Conservation (phyloP, 2,797 vertebrate genomes). For the Melanotaenia nigrans region DNA sequence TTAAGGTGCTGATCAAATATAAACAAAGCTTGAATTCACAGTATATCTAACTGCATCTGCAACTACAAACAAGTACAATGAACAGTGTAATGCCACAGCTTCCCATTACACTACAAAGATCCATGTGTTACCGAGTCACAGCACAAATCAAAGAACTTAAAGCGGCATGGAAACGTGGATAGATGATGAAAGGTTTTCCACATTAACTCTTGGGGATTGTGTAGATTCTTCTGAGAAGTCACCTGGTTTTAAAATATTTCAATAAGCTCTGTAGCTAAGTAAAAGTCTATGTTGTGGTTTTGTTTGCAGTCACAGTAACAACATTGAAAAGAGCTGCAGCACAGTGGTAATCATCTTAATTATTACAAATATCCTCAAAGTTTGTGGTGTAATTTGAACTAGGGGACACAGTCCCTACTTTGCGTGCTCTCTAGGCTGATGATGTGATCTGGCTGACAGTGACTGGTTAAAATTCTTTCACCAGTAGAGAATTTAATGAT, state of each 20-base stretch:
- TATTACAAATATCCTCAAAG: too few relatives aligned
- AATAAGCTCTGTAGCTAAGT: not conserved
- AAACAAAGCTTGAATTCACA: not conserved
- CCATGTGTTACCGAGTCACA: not conserved
- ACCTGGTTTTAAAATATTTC: not conserved
- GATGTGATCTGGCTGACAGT: too few relatives aligned
- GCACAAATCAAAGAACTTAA: not conserved
- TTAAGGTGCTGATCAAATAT: conserved; percentile 12
- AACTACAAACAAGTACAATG: not conserved
- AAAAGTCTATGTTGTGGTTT: not conserved
- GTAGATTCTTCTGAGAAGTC: not conserved
- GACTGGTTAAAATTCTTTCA: too few relatives aligned
- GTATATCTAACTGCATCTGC: not conserved
- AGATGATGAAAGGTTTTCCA: conserved; percentile 1
- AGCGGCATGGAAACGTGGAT: not conserved
- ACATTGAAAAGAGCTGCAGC: not conserved
- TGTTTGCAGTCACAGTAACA: not conserved
- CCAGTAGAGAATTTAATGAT: too few relatives aligned
- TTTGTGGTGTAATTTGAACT: too few relatives aligned
- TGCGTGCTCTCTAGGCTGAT: too few relatives aligned
- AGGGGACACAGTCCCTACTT: too few relatives aligned
- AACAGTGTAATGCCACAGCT: not conserved
- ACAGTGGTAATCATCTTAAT: too few relatives aligned
- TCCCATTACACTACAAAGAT: not conserved
- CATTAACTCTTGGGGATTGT: not conserved